Evolutionary conservation across 2,113 vertebrate genomes (phyloP), one percentile per base, ranked within the genome.

Genomic region (Mus pahari): DNA sequence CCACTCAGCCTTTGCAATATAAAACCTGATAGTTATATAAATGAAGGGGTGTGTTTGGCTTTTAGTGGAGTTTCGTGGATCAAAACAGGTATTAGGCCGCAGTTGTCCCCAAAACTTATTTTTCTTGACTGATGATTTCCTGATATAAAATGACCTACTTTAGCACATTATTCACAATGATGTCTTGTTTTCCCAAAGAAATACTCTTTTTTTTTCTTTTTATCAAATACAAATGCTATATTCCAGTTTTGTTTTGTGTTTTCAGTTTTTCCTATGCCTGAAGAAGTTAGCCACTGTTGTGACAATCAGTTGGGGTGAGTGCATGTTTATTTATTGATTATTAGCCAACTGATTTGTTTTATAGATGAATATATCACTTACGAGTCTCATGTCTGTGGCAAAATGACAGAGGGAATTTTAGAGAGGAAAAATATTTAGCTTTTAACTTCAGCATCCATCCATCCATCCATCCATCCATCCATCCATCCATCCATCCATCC

Each of bases 161-260:
- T 16, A 83, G 93, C 55, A 3, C 7, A 92, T 89, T 71, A 92
- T 95, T 96, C 86, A 91, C 17, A 94, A 53, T 82, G 70, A 55
- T 84, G 45, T 68, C 17, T 78, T 83, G 2, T 91, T 16, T 95
- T 64, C 2, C 2, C 26, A 93, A 87, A 83, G 36, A 96, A 53
- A 95, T 24, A 50, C 6, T 73, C 88, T 71, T 24, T 66, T 62
- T 31, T 79, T 39, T 78, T 81, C 33, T 24, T 81, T 92, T 92
- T 28, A 4, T 28, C 9, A 73, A 42, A 78, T 7, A 79, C 26
- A 10, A 86, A 74, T 55, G 13, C 78, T 94, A 58, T 64, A n/a
- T 75, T 33, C 24, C 48, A 48, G 48, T 48, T 48, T 48, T 74
- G 20, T 24, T 74, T 74, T 10, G 8, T 42, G 71, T 42, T 74